Conservation (phyloP, 2,888 invertebrate species). For the Drosophila falleni region DNA sequence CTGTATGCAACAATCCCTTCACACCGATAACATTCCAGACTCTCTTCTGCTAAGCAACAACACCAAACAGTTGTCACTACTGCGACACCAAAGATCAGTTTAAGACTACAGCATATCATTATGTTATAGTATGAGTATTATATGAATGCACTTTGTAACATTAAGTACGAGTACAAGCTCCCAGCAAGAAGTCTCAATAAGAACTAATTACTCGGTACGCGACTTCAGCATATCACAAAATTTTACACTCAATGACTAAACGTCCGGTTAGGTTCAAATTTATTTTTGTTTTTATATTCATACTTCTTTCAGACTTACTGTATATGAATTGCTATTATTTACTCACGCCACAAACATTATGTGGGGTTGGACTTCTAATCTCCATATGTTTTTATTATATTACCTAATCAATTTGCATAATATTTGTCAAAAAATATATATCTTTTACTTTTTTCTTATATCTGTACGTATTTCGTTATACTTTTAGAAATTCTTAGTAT, state of each 20-base stretch:
- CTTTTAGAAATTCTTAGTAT: no score
- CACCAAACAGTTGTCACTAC: conserved; percentile 13
- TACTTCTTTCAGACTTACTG: conserved; percentile 7
- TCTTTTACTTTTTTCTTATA: no score
- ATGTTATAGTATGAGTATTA: conserved; percentile 18
- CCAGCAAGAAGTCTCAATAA: conserved; percentile 38
- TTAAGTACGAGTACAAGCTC: conserved; percentile 30
- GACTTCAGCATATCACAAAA: conserved; percentile 35
- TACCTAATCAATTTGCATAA: background rate
- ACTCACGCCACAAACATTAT: background rate
- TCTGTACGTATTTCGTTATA: no score
- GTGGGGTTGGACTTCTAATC: background rate
- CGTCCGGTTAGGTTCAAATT: conserved; percentile 22
- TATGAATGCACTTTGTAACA: conserved; percentile 4
- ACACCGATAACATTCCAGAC: conserved; percentile 43
- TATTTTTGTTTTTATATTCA: conserved; percentile 10
- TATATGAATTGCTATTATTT: conserved; percentile 5
- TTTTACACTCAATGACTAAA: conserved; percentile 30
- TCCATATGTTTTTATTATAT: background rate
- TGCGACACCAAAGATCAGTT: conserved; percentile 19
- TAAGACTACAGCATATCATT: conserved; percentile 19
- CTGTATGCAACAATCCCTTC: background rate
- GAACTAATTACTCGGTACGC: conserved; percentile 25
- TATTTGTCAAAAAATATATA: background rate
- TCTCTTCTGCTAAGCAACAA: conserved; percentile 12